Conservation (phyloP, 2,113 vertebrate genomes). For the Morone chrysops region DNA sequence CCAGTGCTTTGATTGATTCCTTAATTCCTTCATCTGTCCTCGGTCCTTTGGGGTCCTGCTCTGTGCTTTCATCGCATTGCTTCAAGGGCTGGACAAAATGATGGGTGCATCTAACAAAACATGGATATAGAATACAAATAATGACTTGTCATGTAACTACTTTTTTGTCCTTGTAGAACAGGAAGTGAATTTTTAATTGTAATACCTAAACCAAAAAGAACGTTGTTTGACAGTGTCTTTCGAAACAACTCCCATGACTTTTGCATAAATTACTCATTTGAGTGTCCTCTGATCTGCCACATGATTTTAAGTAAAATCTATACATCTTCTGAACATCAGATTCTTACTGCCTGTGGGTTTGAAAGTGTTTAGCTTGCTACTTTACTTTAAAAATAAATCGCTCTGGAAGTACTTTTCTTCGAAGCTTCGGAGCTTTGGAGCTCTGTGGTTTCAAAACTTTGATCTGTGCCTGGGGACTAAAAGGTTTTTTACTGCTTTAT, state of each 20-base stretch:
- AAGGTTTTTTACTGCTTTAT: too few relatives aligned
- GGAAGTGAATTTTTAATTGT: neutral
- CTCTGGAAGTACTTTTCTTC: neutral
- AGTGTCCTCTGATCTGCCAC: neutral
- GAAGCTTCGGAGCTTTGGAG: neutral
- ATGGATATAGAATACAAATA: slow-evolving; percentile 14
- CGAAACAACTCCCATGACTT: neutral
- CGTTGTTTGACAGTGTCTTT: neutral
- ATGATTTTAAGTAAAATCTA: neutral
- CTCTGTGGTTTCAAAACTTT: neutral
- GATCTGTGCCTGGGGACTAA: too few relatives aligned
- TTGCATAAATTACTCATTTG: neutral
- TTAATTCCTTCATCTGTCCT: slow-evolving; percentile 64
- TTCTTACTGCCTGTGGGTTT: neutral
- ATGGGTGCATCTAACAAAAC: slow-evolving; percentile 23
- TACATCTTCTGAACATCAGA: neutral
- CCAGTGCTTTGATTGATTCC: slow-evolving; percentile 68
- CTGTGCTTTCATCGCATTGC: slow-evolving; percentile 38
- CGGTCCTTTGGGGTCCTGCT: slow-evolving; percentile 57
- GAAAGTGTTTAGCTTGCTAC: neutral
- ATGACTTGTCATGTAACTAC: neutral
- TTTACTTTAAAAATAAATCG: neutral
- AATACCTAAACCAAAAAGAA: neutral
- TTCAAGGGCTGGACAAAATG: slow-evolving; percentile 46
- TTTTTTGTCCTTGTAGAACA: neutral